phyloP scores from a whole-genome alignment of 2,113 vertebrate genomes.

The Nibea coibor region DNA sequence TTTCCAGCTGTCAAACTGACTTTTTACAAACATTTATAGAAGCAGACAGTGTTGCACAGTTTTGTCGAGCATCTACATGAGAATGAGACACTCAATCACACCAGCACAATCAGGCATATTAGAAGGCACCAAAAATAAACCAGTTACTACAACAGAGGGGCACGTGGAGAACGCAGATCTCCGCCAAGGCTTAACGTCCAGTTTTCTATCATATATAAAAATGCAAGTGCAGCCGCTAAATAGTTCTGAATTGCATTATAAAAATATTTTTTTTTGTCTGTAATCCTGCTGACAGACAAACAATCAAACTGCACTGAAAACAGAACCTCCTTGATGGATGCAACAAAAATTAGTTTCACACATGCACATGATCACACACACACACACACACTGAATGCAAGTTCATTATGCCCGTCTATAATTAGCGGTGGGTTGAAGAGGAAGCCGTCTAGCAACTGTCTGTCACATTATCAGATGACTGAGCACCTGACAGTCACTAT shows the following conservation, averaged over 20 bases:
- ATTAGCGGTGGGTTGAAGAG: conserved; percentile 62
- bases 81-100: not conserved
- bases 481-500: conserved; percentile 74
- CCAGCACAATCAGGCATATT: not conserved
- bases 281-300: no score
- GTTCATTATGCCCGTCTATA: conserved; percentile 68
- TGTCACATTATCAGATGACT: conserved; percentile 70
- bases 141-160: not conserved
- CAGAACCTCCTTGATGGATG: no score
- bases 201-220: no score
- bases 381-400: conserved; percentile 1
- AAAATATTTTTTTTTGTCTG: no score
- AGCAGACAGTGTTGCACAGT: not conserved
- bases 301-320: no score
- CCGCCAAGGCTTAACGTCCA: no score
- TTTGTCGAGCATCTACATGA: not conserved
- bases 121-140: conserved; percentile 1
- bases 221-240: no score
- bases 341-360: conserved; percentile 24
- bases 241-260: no score
- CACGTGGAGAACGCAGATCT: no score
- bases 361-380: conserved; percentile 6
- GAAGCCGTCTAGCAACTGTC: conserved; percentile 59
- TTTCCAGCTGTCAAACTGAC: not conserved
- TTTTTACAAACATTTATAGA: not conserved